Conservation (phyloP, 2,797 vertebrate species). For the Fistularia tabacaria region DNA sequence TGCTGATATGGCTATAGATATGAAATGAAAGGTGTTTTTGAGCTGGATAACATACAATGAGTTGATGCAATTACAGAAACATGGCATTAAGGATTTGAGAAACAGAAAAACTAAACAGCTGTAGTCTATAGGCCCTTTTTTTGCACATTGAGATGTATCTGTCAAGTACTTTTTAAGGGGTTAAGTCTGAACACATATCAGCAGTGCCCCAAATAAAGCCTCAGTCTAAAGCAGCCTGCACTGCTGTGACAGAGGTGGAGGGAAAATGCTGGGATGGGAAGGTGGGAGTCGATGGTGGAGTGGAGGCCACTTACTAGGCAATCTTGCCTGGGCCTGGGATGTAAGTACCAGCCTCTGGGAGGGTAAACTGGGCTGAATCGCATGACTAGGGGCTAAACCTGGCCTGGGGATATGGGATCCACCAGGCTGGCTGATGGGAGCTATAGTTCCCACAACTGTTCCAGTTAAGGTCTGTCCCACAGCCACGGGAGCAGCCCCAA, state of each 20-base stretch:
- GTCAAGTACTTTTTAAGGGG: slow-evolving; percentile 16
- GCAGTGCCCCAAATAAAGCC: slow-evolving; percentile 66
- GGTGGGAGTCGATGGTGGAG: slow-evolving; percentile 25
- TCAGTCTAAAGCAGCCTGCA: slow-evolving; percentile 56
- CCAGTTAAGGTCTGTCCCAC: slow-evolving; percentile 79
- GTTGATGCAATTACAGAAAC: slow-evolving; percentile 8
- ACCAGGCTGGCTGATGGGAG: slow-evolving; percentile 75
- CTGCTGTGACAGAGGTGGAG: slow-evolving; percentile 70
- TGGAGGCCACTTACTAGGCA: slow-evolving; percentile 98
- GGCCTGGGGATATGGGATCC: slow-evolving; percentile 67
- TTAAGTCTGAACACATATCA: slow-evolving; percentile 62
- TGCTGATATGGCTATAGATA: slow-evolving; percentile 59
- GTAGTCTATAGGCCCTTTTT: slow-evolving; percentile 3
- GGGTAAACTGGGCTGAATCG: slow-evolving; percentile 86
- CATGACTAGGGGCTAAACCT: slow-evolving; percentile 80
- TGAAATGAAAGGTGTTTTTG: slow-evolving; percentile 9
- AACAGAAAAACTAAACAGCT: slow-evolving; percentile 2
- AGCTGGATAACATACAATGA: neutral
- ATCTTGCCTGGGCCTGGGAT: slow-evolving; percentile 98
- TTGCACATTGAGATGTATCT: neutral
- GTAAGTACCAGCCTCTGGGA: slow-evolving; percentile 96
- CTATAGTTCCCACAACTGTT: slow-evolving; percentile 67
- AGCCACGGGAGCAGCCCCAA: slow-evolving; percentile 73
- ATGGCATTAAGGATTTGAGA: slow-evolving; percentile 3
- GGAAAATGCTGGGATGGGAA: slow-evolving; percentile 68